A percentile compares a stretch with the other conserved stretches of the same genome.
Conservation (phyloP, 2,797 vertebrate genomes). For the Pseudochirops cupreus region DNA sequence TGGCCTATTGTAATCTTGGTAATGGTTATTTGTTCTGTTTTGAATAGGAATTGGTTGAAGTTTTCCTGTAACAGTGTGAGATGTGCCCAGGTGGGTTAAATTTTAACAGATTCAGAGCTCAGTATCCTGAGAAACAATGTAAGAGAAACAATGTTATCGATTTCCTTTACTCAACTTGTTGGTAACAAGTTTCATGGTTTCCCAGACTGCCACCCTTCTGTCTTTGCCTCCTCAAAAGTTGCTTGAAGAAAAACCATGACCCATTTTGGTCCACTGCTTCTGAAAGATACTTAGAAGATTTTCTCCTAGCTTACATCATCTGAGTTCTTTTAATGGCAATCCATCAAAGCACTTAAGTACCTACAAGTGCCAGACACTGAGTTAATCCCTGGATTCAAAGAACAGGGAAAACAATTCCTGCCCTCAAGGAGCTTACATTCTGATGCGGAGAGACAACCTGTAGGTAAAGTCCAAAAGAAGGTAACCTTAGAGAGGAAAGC, state of each 20-base stretch:
- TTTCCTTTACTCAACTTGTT: background rate
- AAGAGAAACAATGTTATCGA: background rate
- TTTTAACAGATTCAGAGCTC: background rate
- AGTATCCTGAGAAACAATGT: background rate
- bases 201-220: background rate
- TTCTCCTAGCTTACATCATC: background rate
- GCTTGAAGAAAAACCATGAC: background rate
- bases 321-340: background rate
- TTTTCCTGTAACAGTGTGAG: background rate
- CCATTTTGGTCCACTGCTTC: background rate
- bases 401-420: background rate
- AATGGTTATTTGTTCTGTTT: background rate
- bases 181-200: background rate
- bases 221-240: background rate
- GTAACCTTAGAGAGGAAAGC: background rate
- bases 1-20: background rate
- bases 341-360: background rate
- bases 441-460: background rate
- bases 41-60: background rate
- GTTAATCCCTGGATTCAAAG: background rate
- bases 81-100: background rate
- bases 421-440: background rate
- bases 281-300: background rate
- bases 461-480: background rate
- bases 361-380: background rate